A percentile compares a stretch with the other conserved stretches of the same genome.
Evolutionary conservation across 2,888 invertebrate genomes (phyloP).

Genomic region (Dicycla oo): DNA sequence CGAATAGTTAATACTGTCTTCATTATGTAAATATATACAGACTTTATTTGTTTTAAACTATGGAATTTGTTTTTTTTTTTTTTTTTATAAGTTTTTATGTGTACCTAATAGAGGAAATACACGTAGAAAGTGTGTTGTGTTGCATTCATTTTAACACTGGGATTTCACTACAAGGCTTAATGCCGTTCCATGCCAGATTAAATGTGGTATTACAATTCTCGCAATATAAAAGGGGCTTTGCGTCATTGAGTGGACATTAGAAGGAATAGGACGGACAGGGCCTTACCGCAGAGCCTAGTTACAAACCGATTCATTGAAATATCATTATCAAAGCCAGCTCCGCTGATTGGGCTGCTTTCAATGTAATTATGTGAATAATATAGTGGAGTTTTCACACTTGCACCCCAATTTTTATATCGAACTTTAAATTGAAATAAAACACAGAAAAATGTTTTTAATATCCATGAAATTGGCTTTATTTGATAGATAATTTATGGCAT

Average conservation of each 20-base stretch:
- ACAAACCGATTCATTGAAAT: background rate
- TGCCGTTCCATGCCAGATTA: background rate
- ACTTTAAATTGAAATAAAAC: too few species aligned
- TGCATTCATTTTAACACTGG: constrained; percentile 1
- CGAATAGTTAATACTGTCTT: constrained; percentile 32
- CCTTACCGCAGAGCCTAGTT: background rate
- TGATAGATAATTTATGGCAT: too few species aligned
- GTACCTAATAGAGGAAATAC: too few species aligned
- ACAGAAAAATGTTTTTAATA: too few species aligned
- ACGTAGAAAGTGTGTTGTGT: background rate
- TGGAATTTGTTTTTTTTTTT: constrained; percentile 7
- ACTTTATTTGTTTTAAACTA: constrained; percentile 13
- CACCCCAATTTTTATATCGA: too few species aligned
- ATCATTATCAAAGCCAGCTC: constrained; percentile 7
- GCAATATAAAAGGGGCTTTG: constrained; percentile 1
- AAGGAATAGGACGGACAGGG: constrained; percentile 1
- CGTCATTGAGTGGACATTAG: constrained; percentile 10
- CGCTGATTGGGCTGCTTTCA: background rate
- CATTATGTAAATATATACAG: constrained; percentile 49
- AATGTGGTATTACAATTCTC: constrained; percentile 4
- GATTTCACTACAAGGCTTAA: background rate
- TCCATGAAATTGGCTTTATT: too few species aligned
- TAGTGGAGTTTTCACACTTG: background rate
- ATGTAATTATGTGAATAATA: background rate
- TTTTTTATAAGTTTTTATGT: background rate